Percentiles rank a stretch among this genome's conserved stretches.
Conservation (phyloP, 1,140 invertebrate genomes). For the Heterodera schachtii region DNA sequence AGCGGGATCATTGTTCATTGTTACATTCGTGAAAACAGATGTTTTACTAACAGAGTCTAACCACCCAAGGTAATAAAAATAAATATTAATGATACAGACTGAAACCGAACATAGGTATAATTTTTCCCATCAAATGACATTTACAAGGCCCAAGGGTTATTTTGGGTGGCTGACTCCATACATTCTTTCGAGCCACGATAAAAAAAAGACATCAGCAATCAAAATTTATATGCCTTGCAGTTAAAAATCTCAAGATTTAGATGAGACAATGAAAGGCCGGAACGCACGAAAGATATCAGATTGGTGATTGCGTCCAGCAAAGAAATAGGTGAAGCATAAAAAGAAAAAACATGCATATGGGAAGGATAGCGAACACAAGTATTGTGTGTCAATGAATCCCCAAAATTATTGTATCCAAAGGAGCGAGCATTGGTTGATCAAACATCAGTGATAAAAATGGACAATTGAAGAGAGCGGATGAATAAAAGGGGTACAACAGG, state of each 20-base stretch:
- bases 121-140: too few species aligned
- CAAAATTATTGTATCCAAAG: neutral
- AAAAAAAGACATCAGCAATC: neutral
- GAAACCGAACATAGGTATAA: too few species aligned
- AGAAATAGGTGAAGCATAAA: neutral
- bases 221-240: constrained; percentile 1
- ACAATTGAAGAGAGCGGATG: neutral
- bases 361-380: neutral
- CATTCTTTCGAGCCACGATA: neutral
- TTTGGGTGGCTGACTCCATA: neutral
- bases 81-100: too few species aligned
- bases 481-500: neutral
- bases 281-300: constrained; percentile 30
- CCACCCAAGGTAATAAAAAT: too few species aligned
- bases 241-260: neutral
- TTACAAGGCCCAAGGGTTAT: too few species aligned
- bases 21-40: too few species aligned
- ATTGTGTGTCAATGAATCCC: neutral
- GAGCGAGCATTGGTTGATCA: neutral
- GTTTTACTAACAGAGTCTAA: too few species aligned
- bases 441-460: neutral
- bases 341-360: constrained; percentile 8
- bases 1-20: too few species aligned
- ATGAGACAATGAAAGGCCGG: neutral
- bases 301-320: constrained; percentile 30